Evolutionary conservation across 2,888 invertebrate species (phyloP), one percentile per base, ranked within the genome.

Genomic region (Rhingia campestris): DNA sequence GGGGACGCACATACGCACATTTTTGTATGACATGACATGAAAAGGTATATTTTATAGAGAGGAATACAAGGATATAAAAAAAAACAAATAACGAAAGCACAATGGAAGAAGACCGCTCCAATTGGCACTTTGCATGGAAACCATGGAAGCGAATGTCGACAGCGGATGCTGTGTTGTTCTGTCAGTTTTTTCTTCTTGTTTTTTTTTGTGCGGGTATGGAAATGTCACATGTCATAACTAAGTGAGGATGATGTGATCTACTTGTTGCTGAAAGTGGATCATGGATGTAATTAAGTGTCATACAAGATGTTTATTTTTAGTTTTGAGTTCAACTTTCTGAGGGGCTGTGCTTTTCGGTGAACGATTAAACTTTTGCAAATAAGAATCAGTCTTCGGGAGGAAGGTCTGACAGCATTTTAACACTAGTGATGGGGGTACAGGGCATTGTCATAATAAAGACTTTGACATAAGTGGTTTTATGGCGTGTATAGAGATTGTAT

Each of bases 241-340:
- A 82, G 79, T 79, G 76, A 67, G 51, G 45, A 67, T 67, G 67
- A 76, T 76, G 67, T 61, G 82, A 74, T 74, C 73, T 79, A 82
- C 82, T 82, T 82, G 79, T 74, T 79, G 79, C 61, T 74, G 58
- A 33, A 82, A 82, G 61, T 79, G 66, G 82, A 73, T 82, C 82
- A 79, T 32, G 61, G 63, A 77, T 53, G 67, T 69, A 79, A 82
- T 82, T 82, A 82, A 74, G 73, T 64, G 77, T 63, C 22, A 22
- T 79, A 56, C 41, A 66, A 76, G 64, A 63, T 73, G 69, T 66
- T 81, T 72, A 66, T 39, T 66, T 66, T 47, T 58, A 51, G 35
- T 59, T 53, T 53, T 33, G 14, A 58, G 43, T 43, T 43, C 56
- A 35, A 14, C 10, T 33, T 7, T 66, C 43, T 35, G 22, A 45